phyloP scores from a whole-genome alignment of 2,888 invertebrate genomes.

The Drosophila mayaguana region DNA sequence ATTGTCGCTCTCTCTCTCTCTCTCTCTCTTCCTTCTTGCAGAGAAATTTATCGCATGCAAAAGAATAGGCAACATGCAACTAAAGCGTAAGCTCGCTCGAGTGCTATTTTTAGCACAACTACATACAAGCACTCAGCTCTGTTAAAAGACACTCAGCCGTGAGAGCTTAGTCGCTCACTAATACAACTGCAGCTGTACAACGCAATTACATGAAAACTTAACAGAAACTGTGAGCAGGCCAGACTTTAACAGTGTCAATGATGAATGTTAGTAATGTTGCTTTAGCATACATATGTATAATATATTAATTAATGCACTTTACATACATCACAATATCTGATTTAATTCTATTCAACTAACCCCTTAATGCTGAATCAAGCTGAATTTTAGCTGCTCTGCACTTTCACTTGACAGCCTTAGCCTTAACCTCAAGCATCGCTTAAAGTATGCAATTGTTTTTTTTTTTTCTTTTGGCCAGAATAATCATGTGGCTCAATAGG shows the following conservation, averaged over 20 bases:
- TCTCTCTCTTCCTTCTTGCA: not conserved
- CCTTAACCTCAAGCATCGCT: not conserved
- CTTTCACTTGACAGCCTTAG: not conserved
- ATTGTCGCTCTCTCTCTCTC: not conserved
- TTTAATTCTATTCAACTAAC: not conserved
- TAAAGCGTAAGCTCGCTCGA: not conserved
- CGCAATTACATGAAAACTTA: not conserved
- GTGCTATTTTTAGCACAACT: too few relatives aligned
- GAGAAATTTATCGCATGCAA: not conserved
- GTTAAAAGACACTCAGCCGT: too few relatives aligned
- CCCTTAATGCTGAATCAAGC: not conserved
- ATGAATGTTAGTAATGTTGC: too few relatives aligned
- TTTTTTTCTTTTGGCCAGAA: not conserved
- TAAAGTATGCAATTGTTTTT: constrained; percentile 19
- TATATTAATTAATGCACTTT: not conserved
- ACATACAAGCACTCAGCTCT: too few relatives aligned
- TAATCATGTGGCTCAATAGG: constrained; percentile 30
- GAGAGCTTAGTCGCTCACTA: not conserved
- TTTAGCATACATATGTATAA: too few relatives aligned
- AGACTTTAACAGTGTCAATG: not conserved
- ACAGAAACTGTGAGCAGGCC: not conserved
- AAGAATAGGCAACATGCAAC: not conserved
- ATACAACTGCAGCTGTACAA: not conserved
- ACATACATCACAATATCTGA: too few relatives aligned
- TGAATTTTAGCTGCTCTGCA: not conserved